A percentile compares a stretch with the other conserved stretches of the same genome.
Evolutionary conservation across 37 sponge, comb jelly and placozoan species (phyloP).

Genomic region (Ephydatia muelleri): DNA sequence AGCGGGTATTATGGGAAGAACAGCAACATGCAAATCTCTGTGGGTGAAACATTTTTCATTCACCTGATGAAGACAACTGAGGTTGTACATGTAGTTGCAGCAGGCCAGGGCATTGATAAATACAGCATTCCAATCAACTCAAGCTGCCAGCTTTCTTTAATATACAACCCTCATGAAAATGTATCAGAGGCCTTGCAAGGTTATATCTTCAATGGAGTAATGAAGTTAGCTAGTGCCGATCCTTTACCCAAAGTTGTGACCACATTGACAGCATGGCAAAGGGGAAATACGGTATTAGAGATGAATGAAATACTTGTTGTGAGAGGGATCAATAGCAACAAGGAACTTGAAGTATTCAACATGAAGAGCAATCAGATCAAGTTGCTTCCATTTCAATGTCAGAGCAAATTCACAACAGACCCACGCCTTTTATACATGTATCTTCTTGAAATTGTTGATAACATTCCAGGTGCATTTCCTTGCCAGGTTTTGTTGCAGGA

Average conservation of each 20-base stretch:
- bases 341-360: not conserved
- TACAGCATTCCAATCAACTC: constrained; percentile 29
- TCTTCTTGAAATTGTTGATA: not conserved
- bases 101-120: not conserved
- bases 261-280: not conserved
- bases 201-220: constrained; percentile 11
- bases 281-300: not conserved
- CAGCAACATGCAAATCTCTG: not conserved
- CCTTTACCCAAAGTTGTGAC: not conserved
- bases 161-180: constrained; percentile 4
- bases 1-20: not conserved
- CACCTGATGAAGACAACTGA: not conserved
- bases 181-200: constrained; percentile 2
- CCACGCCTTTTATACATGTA: not conserved
- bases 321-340: not conserved
- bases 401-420: not conserved
- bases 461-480: not conserved
- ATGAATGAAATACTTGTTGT: not conserved
- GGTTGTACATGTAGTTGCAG: not conserved
- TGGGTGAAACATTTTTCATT: not conserved
- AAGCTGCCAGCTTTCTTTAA: not conserved
- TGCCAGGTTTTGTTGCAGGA: not conserved
- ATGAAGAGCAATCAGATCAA: not conserved
- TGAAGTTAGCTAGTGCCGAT: not conserved
- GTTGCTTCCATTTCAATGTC: not conserved